phyloP scores from a whole-genome alignment of 2,888 invertebrate genomes.

The Melanchra persicariae region DNA sequence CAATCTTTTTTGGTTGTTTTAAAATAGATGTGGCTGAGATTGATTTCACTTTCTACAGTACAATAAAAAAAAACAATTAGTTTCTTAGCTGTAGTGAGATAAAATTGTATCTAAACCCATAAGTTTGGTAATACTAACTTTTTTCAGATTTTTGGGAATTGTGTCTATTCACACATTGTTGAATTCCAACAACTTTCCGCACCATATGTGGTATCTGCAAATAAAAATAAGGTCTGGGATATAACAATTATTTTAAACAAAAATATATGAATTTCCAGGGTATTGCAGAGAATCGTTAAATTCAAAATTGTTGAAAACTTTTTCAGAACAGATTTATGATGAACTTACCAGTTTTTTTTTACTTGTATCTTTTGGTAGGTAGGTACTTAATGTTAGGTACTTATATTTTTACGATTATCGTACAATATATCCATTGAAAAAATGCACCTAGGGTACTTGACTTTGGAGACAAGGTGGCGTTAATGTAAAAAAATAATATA shows the following conservation, averaged over 20 bases:
- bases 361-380: not conserved
- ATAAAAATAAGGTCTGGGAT: not conserved
- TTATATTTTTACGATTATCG: not conserved
- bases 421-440: not conserved
- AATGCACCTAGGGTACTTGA: not conserved
- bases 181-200: constrained; percentile 64
- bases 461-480: not conserved
- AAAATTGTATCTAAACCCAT: not conserved
- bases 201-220: constrained; percentile 67
- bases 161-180: constrained; percentile 64
- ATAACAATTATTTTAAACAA: not conserved
- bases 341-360: constrained; percentile 25
- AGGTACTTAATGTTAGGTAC: too few relatives aligned
- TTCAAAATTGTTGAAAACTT: not conserved
- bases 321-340: not conserved
- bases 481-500: too few relatives aligned
- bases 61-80: not conserved
- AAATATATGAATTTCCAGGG: not conserved
- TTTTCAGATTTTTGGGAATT: constrained; percentile 83
- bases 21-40: not conserved
- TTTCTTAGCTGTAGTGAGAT: not conserved
- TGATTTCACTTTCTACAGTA: not conserved
- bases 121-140: constrained; percentile 71
- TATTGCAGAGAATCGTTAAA: not conserved
- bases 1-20: too few relatives aligned